Evolutionary conservation across 2,797 vertebrate genomes (phyloP).

Genomic region (Gouania willdenowi): DNA sequence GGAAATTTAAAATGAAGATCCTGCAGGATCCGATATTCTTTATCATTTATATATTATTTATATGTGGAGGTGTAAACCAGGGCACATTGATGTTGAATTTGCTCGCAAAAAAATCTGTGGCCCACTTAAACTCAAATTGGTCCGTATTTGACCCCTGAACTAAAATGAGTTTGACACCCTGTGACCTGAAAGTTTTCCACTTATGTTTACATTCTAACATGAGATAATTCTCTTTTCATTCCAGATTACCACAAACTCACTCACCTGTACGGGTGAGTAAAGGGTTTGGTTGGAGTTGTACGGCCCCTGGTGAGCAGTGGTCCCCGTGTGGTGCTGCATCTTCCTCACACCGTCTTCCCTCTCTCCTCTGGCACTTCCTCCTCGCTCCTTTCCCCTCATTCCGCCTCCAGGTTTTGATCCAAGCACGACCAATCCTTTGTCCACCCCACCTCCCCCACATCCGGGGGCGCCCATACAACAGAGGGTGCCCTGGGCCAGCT

Average conservation of each 20-base stretch:
- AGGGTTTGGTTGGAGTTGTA: conserved; percentile 73
- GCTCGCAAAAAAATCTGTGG: no score
- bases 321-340: conserved; percentile 42
- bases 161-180: no score
- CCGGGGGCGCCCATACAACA: conserved; percentile 80
- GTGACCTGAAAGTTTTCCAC: no score
- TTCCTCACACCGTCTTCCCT: conserved; percentile 36
- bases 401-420: conserved; percentile 29
- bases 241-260: conserved; percentile 15
- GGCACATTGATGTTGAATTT: no score
- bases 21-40: no score
- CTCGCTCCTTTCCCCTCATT: conserved; percentile 49
- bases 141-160: no score
- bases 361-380: conserved; percentile 47
- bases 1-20: no score
- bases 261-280: conserved; percentile 90
- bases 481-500: conserved; percentile 89
- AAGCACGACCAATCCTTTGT: conserved; percentile 38
- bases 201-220: no score
- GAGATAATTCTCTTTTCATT: no score
- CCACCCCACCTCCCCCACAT: conserved; percentile 58
- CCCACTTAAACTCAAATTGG: no score
- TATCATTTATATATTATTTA: no score
- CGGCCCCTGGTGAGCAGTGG: conserved; percentile 33
- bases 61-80: no score